Evolutionary conservation across 2,797 vertebrate genomes (phyloP).

Genomic region (Gouania willdenowi): DNA sequence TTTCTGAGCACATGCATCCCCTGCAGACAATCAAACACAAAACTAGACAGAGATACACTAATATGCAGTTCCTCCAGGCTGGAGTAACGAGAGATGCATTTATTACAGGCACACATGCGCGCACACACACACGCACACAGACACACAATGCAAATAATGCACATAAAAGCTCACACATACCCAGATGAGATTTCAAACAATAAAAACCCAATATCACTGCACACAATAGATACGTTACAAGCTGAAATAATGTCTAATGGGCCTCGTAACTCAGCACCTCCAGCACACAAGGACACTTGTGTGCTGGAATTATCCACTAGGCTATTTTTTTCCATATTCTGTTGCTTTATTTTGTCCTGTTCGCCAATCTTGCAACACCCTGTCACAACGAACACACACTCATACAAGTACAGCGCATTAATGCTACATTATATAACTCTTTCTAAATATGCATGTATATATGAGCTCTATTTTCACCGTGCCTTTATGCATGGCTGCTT

Average conservation of each 20-base stretch:
- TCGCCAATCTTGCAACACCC: conserved; percentile 1
- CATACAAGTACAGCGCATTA: neutral
- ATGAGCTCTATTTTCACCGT: conserved; percentile 22
- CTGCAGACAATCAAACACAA: neutral
- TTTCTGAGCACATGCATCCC: neutral
- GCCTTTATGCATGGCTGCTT: conserved; percentile 18
- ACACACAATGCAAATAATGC: conserved; percentile 29
- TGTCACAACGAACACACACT: conserved; percentile 8
- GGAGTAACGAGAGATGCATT: conserved; percentile 44
- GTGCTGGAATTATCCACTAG: conserved; percentile 8
- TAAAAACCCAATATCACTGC: conserved; percentile 26
- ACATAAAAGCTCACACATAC: conserved; percentile 25
- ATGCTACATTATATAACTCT: conserved; percentile 36
- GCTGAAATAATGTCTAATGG: conserved; percentile 24
- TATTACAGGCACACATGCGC: conserved; percentile 39
- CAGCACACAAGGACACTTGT: neutral
- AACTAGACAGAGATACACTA: neutral
- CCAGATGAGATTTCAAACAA: conserved; percentile 30
- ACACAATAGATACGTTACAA: too few species aligned
- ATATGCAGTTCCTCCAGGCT: too few species aligned
- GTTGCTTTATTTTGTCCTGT: conserved; percentile 6
- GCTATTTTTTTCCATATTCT: neutral
- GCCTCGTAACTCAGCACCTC: conserved; percentile 8
- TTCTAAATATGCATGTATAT: conserved; percentile 29
- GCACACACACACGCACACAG: neutral